Base-by-base conservation (phyloP, 1,140 invertebrate species). In the silkworm (Bombyx mori) region DNA sequence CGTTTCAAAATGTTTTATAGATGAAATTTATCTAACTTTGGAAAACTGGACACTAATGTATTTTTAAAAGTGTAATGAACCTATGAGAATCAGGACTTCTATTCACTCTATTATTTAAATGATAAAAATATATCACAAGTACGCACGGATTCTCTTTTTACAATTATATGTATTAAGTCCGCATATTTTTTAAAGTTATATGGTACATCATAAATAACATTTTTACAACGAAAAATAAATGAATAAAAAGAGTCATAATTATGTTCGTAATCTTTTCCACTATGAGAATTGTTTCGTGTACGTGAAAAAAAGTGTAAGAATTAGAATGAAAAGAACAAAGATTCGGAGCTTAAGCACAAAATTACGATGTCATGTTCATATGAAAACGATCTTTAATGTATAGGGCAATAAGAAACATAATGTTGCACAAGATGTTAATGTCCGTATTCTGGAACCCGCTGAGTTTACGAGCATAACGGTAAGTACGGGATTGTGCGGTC, bases 381-480 rank as follows among this genome's bases (percentile, higher is more conserved):
- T 2, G 75, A 65, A 68, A 51, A 60, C 43, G 45, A 61, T 60
- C 57, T 67, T 73, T 66, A 50, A 1, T 35, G 26, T 35, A 0
- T 1, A 0, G 59, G 45, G 54, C 1, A 50, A 63, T 73, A 80
- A 62, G 64, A 60, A 51, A 60, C 8, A 54, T n/a, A 22, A 12
- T 54, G 59, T 46, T 54, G 49, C 10, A 54, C 9, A 63, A 69
- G 65, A 43, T 54, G 65, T 57, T 63, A 58, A 22, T 46, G 62
- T 58, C 52, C 56, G 54, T 63, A 66, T 68, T 68, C 62, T 52
- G 45, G 45, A 52, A 48, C 61, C 78, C 66, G 78, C 76, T 82
- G 79, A 50, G 71, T 79, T 86, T 81, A 77, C 63, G 73, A 81
- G 72, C 67, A 68, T 84, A 85, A 86, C 80, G 74, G 82, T 71